Percentiles rank a stretch among this genome's conserved stretches.
phyloP scores from a whole-genome alignment of 2,113 vertebrate genomes.

The Indicator indicator region DNA sequence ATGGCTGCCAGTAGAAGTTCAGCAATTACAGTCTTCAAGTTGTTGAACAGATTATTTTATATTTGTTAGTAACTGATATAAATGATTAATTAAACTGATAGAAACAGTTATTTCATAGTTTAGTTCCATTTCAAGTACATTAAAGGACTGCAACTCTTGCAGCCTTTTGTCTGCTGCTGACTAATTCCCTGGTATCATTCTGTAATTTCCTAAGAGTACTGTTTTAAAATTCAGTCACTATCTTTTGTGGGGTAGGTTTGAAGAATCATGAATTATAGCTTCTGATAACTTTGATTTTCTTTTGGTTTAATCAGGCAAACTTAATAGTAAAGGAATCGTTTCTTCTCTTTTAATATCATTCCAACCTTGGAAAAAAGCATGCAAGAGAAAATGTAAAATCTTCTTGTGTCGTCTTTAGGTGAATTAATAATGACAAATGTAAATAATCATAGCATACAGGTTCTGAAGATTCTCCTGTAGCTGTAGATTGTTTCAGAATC shows the following conservation, averaged over 20 bases:
- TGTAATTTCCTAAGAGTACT: not conserved
- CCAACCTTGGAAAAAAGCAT: not conserved
- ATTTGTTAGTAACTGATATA: not conserved
- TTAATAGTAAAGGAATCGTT: not conserved
- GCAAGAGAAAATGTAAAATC: not conserved
- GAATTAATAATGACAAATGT: not conserved
- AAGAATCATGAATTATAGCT: not conserved
- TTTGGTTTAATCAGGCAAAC: not conserved
- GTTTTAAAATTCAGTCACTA: not conserved
- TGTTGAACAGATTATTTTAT: not conserved
- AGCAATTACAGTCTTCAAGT: not conserved
- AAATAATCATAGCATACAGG: not conserved
- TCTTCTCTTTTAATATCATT: not conserved
- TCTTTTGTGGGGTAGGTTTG: not conserved
- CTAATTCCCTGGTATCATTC: not conserved
- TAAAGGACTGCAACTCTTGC: not conserved
- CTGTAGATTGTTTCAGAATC: not conserved
- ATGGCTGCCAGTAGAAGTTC: not conserved
- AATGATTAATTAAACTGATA: not conserved
- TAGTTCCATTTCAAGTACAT: not conserved
- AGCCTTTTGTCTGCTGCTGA: not conserved
- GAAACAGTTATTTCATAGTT: not conserved
- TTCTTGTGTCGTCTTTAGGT: not conserved
- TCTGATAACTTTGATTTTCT: not conserved
- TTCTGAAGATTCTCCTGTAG: not conserved